Evolutionary conservation across 2,797 vertebrate species (phyloP).

Genomic region (Parotocinclus haroldoi): DNA sequence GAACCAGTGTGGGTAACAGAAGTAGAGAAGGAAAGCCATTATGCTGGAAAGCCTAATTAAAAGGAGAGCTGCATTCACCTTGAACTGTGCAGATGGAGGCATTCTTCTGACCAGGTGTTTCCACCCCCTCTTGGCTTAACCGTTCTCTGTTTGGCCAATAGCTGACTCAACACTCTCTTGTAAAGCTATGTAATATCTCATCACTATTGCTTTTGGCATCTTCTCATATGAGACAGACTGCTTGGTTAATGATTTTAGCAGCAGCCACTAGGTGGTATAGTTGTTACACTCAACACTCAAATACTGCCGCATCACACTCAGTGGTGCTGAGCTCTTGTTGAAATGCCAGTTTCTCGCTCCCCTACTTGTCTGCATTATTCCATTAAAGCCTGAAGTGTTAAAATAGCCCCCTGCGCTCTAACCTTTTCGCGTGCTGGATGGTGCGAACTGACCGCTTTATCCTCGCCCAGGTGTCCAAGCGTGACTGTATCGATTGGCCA

Average conservation of each 20-base stretch:
- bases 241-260: too few relatives aligned
- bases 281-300: conserved; percentile 40
- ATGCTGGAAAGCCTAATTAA: conserved; percentile 52
- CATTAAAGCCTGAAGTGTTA: conserved; percentile 37
- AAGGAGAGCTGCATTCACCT: conserved; percentile 55
- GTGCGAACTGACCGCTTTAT: conserved; percentile 25
- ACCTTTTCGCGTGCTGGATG: conserved; percentile 38
- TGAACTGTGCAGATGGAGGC: conserved; percentile 46
- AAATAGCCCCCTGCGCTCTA: conserved; percentile 35
- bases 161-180: conserved; percentile 49
- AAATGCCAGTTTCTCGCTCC: too few relatives aligned
- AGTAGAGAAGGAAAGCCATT: conserved; percentile 29
- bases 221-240: conserved; percentile 32
- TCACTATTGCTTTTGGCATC: conserved; percentile 48
- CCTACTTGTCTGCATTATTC: too few relatives aligned
- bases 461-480: conserved; percentile 43
- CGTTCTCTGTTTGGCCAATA: neutral
- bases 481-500: conserved; percentile 50
- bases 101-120: conserved; percentile 23
- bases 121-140: conserved; percentile 9
- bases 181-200: conserved; percentile 41
- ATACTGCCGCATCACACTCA: too few relatives aligned
- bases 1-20: neutral
- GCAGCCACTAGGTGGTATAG: conserved; percentile 64
- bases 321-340: too few relatives aligned